Base-by-base conservation (phyloP, 2,113 vertebrate species). In the Melanotaenia duboulayi region DNA sequence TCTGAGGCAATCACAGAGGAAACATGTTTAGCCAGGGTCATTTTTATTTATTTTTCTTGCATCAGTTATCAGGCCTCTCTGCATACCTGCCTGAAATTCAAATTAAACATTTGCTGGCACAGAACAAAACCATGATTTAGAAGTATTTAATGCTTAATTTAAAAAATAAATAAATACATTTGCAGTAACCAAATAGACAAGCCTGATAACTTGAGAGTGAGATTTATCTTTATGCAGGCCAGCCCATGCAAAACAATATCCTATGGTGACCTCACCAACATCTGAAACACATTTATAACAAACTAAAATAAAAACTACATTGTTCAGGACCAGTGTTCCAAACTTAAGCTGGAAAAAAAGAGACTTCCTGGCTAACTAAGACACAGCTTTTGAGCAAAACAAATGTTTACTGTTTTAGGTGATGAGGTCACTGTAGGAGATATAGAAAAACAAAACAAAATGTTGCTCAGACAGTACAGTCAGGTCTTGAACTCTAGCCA, bases 1-100 rank as follows among this genome's bases (percentile, higher is more conserved):
- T 97, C 96, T 97, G 92, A 20, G 59, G 59, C 25, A 44, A 32
- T 80, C 57, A 72, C 54, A 84, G 32, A 62, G 7, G 59, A 46
- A 19, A 0, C 0, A 2, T 0, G 19, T 68, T 73, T 12, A 22
- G 40, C 9, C 37, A 6, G 28, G 32, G 51, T 28, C n/a, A n/a
- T n/a, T 28, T 28, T 3, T 6, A 4, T 28, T 28, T 28, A 28
- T 28, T 28, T 28, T 28, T 6, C 17, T 57, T 52, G 37, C 64
- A 16, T 23, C 49, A 76, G 71, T 70, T 54, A 56, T 75, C 82
- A 86, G 85, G 75, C 69, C 56, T 78, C 74, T 68, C 46, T 20
- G 58, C 55, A 39, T 37, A 65, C 59, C 13, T 2, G 25, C 46
- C 23, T 22, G 50, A 62, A 46, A 32, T 4, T 35, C 2, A 54